These are phyloP conservation scores for Cossypha heuglini DNA, from an alignment of 2,797 vertebrate species.

Conservation along the genomic window DNA sequence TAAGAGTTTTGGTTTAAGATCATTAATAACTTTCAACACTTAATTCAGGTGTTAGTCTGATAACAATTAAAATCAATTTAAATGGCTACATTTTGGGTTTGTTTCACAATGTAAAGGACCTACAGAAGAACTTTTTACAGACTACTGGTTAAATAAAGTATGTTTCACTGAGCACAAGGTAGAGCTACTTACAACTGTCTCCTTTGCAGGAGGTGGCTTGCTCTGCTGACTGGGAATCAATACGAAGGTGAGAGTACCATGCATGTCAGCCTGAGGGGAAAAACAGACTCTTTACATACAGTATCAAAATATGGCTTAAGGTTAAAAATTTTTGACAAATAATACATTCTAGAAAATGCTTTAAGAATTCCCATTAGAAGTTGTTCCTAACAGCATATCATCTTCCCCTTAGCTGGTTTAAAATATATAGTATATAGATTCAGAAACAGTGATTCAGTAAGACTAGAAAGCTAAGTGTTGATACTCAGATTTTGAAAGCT, in stretches of 20 bases:
- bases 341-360: background rate
- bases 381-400: background rate
- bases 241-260: slow-evolving; percentile 93
- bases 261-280: slow-evolving; percentile 91
- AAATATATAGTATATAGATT: background rate
- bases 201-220: slow-evolving; percentile 88
- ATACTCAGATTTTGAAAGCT: background rate
- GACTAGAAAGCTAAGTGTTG: background rate
- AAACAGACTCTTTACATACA: background rate
- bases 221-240: slow-evolving; percentile 90
- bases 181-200: slow-evolving; percentile 89
- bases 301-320: background rate
- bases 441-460: background rate
- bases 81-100: background rate
- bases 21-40: background rate
- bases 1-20: background rate
- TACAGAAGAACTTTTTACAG: background rate
- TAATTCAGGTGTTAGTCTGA: background rate
- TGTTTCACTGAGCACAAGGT: background rate
- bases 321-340: background rate
- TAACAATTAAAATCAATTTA: background rate
- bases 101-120: background rate
- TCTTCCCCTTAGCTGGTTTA: background rate
- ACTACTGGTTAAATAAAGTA: background rate
- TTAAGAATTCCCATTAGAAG: background rate